Evolutionary conservation across 2,797 vertebrate species (phyloP).

Genomic region (Pagetopsis macropterus): DNA sequence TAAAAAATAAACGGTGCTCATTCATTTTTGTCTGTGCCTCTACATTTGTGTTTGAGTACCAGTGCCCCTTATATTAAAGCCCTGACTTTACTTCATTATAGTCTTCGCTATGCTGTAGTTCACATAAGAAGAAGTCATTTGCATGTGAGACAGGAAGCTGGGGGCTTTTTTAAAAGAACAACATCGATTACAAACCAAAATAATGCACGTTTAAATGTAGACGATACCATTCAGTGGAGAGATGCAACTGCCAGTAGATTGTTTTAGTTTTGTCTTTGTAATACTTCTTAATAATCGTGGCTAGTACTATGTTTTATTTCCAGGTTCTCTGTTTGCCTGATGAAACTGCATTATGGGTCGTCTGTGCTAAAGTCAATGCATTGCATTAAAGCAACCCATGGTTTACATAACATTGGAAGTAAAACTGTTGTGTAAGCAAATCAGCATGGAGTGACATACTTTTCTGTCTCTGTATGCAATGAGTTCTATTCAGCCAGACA

Average conservation of each 20-base stretch:
- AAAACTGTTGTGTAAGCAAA: slow-evolving; percentile 30
- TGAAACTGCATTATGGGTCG: slow-evolving; percentile 13
- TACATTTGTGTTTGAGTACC: not conserved
- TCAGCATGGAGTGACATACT: slow-evolving; percentile 6
- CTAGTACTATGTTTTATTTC: not conserved
- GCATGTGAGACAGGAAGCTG: slow-evolving; percentile 3
- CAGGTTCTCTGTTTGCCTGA: slow-evolving; percentile 1
- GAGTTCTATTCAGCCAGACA: not conserved
- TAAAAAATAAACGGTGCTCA: not conserved
- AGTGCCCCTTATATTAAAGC: not conserved
- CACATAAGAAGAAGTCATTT: not conserved
- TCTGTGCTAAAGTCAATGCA: not conserved
- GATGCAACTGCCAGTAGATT: not conserved
- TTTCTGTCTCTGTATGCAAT: not conserved
- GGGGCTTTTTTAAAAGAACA: slow-evolving; percentile 9
- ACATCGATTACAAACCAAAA: not conserved
- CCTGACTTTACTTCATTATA: not conserved
- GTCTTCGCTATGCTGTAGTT: not conserved
- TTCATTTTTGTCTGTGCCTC: no score
- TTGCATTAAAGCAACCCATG: slow-evolving; percentile 24
- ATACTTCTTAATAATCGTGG: not conserved
- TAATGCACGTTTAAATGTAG: not conserved
- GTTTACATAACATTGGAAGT: slow-evolving; percentile 26
- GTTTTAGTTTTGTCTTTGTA: not conserved
- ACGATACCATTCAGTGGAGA: not conserved